These are phyloP conservation scores for Miltochrista miniata DNA, from an alignment of 2,888 invertebrate genomes.

Conservation along the genomic window DNA sequence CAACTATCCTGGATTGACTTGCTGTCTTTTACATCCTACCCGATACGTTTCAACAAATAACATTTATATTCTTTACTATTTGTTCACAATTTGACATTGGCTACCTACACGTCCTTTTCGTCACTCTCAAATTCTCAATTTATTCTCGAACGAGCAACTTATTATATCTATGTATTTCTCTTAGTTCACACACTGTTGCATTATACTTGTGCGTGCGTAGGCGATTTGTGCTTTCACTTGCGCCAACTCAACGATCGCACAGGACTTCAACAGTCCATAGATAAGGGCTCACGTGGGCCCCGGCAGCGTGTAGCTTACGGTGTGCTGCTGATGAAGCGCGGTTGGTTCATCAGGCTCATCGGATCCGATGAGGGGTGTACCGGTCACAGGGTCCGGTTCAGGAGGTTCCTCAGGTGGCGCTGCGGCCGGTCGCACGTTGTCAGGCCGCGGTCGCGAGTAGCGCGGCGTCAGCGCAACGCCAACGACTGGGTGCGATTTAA, in stretches of 20 bases:
- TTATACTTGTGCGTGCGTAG: constrained; percentile 37
- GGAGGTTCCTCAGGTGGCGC: constrained; percentile 74
- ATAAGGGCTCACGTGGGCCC: constrained; percentile 32
- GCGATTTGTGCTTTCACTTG: constrained; percentile 45
- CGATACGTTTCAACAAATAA: constrained; percentile 74
- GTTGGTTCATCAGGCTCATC: constrained; percentile 34
- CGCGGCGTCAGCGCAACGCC: constrained; percentile 82
- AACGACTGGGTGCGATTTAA: constrained; percentile 83
- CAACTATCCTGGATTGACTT: constrained; percentile 56
- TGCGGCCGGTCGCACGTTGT: constrained; percentile 74
- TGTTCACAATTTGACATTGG: constrained; percentile 75
- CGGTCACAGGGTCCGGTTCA: constrained; percentile 48
- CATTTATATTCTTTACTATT: constrained; percentile 66
- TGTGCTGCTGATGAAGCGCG: constrained; percentile 39
- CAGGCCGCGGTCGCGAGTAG: constrained; percentile 76
- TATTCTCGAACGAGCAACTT: constrained; percentile 45
- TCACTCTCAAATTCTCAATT: constrained; percentile 43
- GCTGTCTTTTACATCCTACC: constrained; percentile 64
- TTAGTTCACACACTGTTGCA: constrained; percentile 54
- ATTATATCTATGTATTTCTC: constrained; percentile 46
- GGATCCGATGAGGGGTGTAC: constrained; percentile 29
- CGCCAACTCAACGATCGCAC: constrained; percentile 19
- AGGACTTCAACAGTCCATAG: constrained; percentile 23
- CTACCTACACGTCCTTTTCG: constrained; percentile 67
- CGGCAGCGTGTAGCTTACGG: constrained; percentile 45